Base-by-base conservation (phyloP, 2,888 invertebrate species). In the Drosophila gaucha region DNA sequence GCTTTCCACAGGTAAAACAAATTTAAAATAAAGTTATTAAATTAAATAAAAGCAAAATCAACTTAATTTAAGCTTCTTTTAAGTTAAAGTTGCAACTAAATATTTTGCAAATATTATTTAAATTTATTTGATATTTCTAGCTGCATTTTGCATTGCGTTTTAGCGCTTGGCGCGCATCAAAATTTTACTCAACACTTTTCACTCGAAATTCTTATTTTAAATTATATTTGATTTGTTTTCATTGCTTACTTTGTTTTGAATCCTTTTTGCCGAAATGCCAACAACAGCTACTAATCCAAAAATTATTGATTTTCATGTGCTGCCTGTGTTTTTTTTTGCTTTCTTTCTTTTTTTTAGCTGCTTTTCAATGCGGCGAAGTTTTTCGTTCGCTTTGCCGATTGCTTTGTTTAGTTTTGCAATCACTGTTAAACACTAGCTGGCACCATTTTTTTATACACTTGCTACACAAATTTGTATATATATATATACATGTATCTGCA, bases 221-320 rank as follows among this genome's bases (percentile, higher is more conserved):
- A 20, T 9, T 22, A 2, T 9, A 46, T 38, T 10, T 8, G n/a
- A n/a, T 12, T 35, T 49, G 28, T 43, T 33, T 60, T 31, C 12
- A 18, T 36, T 52, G 58, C 80, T 86, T 83, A 86, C 78, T 70
- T 87, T 80, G 73, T 80, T 75, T 67, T 50, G 62, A 73, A 51
- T 77, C 54, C 63, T 12, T 58, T 54, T 41, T 41, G 60, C 57
- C 56, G 66, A 58, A 58, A 54, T 20, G 54, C 64, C 71, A 77
- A 84, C 65, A 67, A 74, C 87, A 71, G 82, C 89, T 78, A 80
- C 88, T 90, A 89, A 90, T 90, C 90, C 90, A 79, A 89, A 73
- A 73, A 60, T 88, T 90, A 90, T 89, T 88, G 90, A 89, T 90
- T 90, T 90, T 89, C 73, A n/a, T n/a, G n/a, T n/a, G n/a, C n/a